Evolutionary conservation across 2,888 invertebrate genomes (phyloP).

Genomic region (Eilema caniola): DNA sequence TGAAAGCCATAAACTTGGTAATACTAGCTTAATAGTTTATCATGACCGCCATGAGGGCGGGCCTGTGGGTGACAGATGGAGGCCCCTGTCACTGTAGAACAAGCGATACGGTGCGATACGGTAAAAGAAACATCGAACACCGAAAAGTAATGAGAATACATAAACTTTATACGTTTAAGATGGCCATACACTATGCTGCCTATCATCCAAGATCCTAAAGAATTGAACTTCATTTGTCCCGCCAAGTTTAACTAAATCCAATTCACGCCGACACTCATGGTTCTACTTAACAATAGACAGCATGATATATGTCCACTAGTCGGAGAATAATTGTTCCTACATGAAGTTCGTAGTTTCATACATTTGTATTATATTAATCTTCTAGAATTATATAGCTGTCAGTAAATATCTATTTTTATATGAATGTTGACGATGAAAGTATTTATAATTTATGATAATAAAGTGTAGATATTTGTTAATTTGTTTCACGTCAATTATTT

Average conservation of each 20-base stretch:
- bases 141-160: not conserved
- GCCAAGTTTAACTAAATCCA: not conserved
- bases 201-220: not conserved
- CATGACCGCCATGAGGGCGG: too few relatives aligned
- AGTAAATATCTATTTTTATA: conserved; percentile 71
- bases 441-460: conserved; percentile 17
- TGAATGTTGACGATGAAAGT: conserved; percentile 56
- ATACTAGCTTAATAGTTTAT: too few relatives aligned
- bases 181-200: not conserved
- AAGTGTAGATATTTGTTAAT: conserved; percentile 25
- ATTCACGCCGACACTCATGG: not conserved
- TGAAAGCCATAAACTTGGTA: too few relatives aligned
- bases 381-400: conserved; percentile 41
- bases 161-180: not conserved
- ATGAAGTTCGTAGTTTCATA: conserved; percentile 32
- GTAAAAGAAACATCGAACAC: too few relatives aligned
- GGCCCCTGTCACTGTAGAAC: too few relatives aligned
- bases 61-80: too few relatives aligned
- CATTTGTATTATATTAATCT: conserved; percentile 25
- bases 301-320: not conserved
- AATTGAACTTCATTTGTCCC: not conserved
- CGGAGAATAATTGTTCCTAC: conserved; percentile 14
- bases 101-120: too few relatives aligned
- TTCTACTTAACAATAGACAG: not conserved
- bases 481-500: conserved; percentile 65